These are phyloP conservation scores for Panopea generosa DNA, from an alignment of 2,888 invertebrate species.

Conservation along the genomic window DNA sequence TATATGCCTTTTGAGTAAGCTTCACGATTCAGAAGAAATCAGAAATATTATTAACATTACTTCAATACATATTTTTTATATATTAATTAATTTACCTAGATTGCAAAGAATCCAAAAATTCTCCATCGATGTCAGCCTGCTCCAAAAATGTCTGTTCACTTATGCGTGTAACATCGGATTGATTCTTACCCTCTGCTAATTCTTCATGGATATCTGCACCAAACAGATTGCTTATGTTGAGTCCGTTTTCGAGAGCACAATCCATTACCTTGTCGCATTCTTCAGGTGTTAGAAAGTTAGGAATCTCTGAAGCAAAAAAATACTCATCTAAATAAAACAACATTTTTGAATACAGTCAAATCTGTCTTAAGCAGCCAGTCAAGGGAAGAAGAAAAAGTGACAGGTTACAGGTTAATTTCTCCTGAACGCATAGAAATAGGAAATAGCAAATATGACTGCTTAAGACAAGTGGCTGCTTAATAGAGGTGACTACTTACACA, in stretches of 20 bases:
- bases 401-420: too few species aligned
- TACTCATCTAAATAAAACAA: neutral
- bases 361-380: too few species aligned
- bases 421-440: too few species aligned
- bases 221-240: slow-evolving; percentile 42
- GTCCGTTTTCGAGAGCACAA: slow-evolving; percentile 20
- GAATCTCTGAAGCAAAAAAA: slow-evolving; percentile 32
- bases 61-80: too few species aligned
- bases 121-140: slow-evolving; percentile 12
- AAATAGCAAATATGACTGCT: too few species aligned
- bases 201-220: slow-evolving; percentile 38
- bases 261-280: slow-evolving; percentile 51
- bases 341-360: too few species aligned
- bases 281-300: slow-evolving; percentile 40
- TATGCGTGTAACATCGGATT: slow-evolving; percentile 35
- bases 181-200: slow-evolving; percentile 5
- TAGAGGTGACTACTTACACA: too few species aligned
- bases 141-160: slow-evolving; percentile 57
- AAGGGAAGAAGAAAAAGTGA: neutral
- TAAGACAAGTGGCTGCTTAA: too few species aligned
- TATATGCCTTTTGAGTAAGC: too few species aligned
- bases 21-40: too few species aligned
- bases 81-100: slow-evolving; percentile 29
- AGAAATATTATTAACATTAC: too few species aligned
- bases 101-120: slow-evolving; percentile 22